phyloP scores from a whole-genome alignment of 1,140 invertebrate species.

The Cephus cinctus region DNA sequence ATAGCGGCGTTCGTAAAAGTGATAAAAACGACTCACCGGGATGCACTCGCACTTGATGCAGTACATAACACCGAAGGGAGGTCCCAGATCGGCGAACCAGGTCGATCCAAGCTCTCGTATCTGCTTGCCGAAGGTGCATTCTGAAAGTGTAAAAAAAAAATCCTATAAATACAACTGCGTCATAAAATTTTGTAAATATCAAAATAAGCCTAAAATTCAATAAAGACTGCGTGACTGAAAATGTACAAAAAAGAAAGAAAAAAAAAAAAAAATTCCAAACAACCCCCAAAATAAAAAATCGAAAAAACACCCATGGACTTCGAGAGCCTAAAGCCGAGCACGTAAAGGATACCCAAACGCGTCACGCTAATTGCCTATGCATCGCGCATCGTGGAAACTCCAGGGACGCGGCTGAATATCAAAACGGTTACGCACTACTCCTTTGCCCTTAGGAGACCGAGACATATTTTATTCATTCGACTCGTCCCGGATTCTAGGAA shows the following conservation, averaged over 20 bases:
- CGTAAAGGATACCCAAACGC: too few species aligned
- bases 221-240: too few species aligned
- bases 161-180: neutral
- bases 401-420: too few species aligned
- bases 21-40: slow-evolving; percentile 67
- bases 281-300: neutral
- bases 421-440: too few species aligned
- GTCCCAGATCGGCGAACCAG: slow-evolving; percentile 87
- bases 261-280: neutral
- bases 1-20: too few species aligned
- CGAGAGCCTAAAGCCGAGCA: too few species aligned
- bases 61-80: slow-evolving; percentile 88
- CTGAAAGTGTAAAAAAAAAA: slow-evolving; percentile 64
- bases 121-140: slow-evolving; percentile 86
- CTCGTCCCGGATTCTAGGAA: too few species aligned
- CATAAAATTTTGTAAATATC: neutral
- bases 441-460: too few species aligned
- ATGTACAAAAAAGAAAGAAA: slow-evolving; percentile 16
- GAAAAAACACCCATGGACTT: neutral
- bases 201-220: too few species aligned
- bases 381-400: too few species aligned
- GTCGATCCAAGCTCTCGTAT: slow-evolving; percentile 80
- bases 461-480: too few species aligned
- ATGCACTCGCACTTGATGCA: slow-evolving; percentile 92
- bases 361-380: too few species aligned